Conservation (phyloP, 2,888 invertebrate species). For the Agonum fuliginosum region DNA sequence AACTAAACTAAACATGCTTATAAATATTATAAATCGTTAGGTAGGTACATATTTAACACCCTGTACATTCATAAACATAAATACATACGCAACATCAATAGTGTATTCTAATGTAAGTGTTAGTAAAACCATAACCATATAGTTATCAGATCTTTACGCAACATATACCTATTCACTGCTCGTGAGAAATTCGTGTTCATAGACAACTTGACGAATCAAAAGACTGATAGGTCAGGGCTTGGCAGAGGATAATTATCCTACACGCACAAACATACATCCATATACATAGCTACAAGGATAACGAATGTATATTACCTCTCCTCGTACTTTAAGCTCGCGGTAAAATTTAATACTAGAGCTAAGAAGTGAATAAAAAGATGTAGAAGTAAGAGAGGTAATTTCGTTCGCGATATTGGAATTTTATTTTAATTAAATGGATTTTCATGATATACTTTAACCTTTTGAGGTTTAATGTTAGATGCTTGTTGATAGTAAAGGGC, state of each 20-base stretch:
- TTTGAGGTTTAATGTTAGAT: too few relatives aligned
- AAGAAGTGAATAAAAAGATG: background rate
- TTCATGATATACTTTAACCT: background rate
- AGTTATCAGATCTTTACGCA: conserved; percentile 17
- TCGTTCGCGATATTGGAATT: background rate
- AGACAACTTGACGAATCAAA: conserved; percentile 3
- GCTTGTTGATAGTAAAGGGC: too few relatives aligned
- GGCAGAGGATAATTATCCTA: conserved; percentile 27
- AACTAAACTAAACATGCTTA: too few relatives aligned
- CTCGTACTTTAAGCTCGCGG: background rate
- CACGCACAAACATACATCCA: background rate
- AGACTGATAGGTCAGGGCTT: conserved; percentile 36
- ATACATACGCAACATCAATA: background rate
- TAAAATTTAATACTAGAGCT: background rate
- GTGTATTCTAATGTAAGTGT: background rate
- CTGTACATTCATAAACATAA: conserved; percentile 4
- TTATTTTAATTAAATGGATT: background rate
- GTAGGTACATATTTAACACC: too few relatives aligned
- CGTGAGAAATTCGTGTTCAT: conserved; percentile 28
- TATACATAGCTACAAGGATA: too few relatives aligned
- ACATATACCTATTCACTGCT: background rate
- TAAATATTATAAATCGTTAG: background rate
- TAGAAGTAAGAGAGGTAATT: background rate
- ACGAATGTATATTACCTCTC: background rate
- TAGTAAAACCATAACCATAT: background rate